These are phyloP conservation scores for Drosophila ezoana DNA, from an alignment of 2,888 invertebrate genomes.

Conservation along the genomic window DNA sequence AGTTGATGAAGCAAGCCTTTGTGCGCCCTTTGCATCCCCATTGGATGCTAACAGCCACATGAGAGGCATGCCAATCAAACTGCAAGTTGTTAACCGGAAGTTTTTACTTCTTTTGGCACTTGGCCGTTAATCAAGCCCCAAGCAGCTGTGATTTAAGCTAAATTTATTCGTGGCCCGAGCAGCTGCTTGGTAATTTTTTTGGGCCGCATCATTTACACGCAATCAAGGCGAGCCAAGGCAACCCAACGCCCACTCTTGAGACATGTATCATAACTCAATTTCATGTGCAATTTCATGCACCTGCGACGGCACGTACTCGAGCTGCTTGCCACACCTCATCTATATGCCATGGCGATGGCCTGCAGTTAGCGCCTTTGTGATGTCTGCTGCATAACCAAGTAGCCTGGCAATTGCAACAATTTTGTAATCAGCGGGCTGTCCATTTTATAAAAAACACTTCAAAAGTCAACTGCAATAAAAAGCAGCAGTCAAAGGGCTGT, in stretches of 20 bases:
- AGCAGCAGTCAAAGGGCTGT: slow-evolving; percentile 55
- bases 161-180: slow-evolving; percentile 31
- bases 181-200: slow-evolving; percentile 23
- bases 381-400: slow-evolving; percentile 64
- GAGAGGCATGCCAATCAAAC: slow-evolving; percentile 49
- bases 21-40: slow-evolving; percentile 1
- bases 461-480: slow-evolving; percentile 55
- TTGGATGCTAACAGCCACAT: background rate
- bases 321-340: slow-evolving; percentile 42
- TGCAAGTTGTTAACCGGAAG: slow-evolving; percentile 50
- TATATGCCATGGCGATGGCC: slow-evolving; percentile 39
- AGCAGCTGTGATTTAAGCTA: slow-evolving; percentile 52
- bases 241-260: slow-evolving; percentile 15
- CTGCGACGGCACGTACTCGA: slow-evolving; percentile 70
- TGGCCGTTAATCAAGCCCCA: slow-evolving; percentile 66
- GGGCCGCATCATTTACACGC: slow-evolving; percentile 58
- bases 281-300: slow-evolving; percentile 77
- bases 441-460: slow-evolving; percentile 56
- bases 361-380: slow-evolving; percentile 66
- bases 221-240: slow-evolving; percentile 53
- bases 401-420: slow-evolving; percentile 49
- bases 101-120: slow-evolving; percentile 48
- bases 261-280: slow-evolving; percentile 74
- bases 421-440: slow-evolving; percentile 71
- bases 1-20: slow-evolving; percentile 32